Evolutionary conservation across 2,888 invertebrate genomes (phyloP), one percentile per base, ranked within the genome.

Genomic region (Campoletis raptor): DNA sequence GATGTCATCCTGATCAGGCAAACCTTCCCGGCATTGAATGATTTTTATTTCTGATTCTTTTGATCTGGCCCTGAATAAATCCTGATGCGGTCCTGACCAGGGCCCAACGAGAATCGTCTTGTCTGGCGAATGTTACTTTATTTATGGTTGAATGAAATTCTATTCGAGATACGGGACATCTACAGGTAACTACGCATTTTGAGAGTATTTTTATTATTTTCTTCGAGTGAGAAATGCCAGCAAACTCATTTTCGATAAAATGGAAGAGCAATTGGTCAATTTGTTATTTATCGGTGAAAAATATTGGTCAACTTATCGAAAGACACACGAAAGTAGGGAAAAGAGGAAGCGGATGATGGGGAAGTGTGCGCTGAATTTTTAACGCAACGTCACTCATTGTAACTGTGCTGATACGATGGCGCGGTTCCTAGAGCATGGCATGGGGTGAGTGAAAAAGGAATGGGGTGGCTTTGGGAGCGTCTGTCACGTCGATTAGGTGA

Each of bases 401-500:
- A 91, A 91, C 90, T 92, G 90, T 83, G 89, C 89, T 91, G 91
- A 91, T 91, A 90, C 89, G 89, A 87, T 86, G 88, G 85, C 30
- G 85, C 30, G 73, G 83, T 83, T 77, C 54, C 54, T 30, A 69
- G 54, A 37, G 42, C 52, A 15, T 45, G 15, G 2, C 0, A 45
- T 7, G n/a, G 18, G 48, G n/a, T 0, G 48, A 48, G 18, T n/a
- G 18, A 5, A 48, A n/a, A 48, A 48, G 48, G 78, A 85, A 73
- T 54, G 73, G 64, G 76, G 57, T 70, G 81, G 77, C 79, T 66
- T n/a, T 66, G 40, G 8, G 74, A 77, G 67, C 79, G 87, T 82
- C 90, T 91, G 92, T 91, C 91, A 91, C 90, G 92, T 91, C 92
- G 92, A 91, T 92, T 91, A 92, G 90, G 88, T 87, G 87, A 89